These are phyloP conservation scores for Bettongia penicillata DNA, from an alignment of 2,113 vertebrate genomes.

Conservation along the genomic window DNA sequence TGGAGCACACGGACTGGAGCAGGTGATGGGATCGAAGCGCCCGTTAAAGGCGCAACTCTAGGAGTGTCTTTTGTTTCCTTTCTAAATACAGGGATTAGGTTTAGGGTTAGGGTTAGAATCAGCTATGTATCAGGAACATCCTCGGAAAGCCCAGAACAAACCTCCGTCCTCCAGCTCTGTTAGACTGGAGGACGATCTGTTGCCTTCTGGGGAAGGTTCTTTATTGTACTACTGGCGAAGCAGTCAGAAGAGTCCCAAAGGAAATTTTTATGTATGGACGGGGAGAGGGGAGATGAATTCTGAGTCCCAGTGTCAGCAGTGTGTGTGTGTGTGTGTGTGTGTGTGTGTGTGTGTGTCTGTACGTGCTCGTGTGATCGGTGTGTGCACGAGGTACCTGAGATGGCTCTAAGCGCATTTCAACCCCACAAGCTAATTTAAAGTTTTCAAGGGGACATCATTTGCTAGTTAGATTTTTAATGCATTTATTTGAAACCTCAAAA, in stretches of 20 bases:
- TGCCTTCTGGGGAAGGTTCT: fast-evolving
- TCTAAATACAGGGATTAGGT: too few species aligned
- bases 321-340: not conserved
- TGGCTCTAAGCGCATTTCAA: not conserved
- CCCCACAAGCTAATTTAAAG: not conserved
- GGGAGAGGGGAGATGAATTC: not conserved
- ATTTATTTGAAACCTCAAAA: not conserved
- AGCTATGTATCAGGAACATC: too few species aligned
- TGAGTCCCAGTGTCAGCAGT: too few species aligned
- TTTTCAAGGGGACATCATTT: not conserved
- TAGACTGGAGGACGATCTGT: not conserved
- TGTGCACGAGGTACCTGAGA: not conserved
- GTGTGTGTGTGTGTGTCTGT: too few species aligned
- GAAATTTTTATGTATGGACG: not conserved
- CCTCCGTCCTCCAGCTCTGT: not conserved
- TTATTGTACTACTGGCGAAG: not conserved
- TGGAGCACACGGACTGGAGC: not conserved
- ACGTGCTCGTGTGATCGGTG: too few species aligned
- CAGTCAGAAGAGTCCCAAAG: not conserved
- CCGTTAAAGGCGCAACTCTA: too few species aligned
- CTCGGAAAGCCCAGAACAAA: too few species aligned
- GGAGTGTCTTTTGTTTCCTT: too few species aligned
- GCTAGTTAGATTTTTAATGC: not conserved
- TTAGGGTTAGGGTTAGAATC: too few species aligned
- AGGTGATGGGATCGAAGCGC: not conserved